Percentiles rank a stretch among this genome's conserved stretches.
These are phyloP conservation scores for Recurvirostra avosetta DNA, from an alignment of 2,113 vertebrate species.

Conservation along the genomic window DNA sequence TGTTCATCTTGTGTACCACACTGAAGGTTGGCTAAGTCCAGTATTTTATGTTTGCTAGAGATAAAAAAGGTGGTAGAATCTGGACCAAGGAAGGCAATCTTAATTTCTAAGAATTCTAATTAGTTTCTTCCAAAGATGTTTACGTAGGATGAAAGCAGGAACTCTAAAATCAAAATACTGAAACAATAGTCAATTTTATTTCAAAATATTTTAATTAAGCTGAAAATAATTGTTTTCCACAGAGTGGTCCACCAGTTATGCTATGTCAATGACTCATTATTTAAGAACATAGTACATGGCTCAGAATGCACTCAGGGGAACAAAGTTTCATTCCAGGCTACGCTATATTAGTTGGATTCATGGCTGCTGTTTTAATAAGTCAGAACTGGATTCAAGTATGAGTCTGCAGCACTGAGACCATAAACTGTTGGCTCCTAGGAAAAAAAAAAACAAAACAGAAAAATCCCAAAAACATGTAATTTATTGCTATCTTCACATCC, in stretches of 20 bases:
- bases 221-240: background rate
- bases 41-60: background rate
- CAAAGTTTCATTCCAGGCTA: background rate
- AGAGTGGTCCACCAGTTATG: background rate
- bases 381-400: background rate
- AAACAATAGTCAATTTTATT: background rate
- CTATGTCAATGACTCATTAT: background rate
- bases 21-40: background rate
- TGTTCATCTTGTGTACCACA: background rate
- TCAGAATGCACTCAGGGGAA: background rate
- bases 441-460: background rate
- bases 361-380: background rate
- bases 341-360: background rate
- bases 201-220: slow-evolving; percentile 5
- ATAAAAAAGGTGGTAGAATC: background rate
- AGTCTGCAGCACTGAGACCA: background rate
- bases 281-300: background rate
- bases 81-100: background rate
- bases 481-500: background rate
- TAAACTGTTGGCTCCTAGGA: background rate
- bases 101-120: background rate
- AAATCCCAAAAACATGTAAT: background rate
- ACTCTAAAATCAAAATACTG: background rate
- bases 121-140: background rate
- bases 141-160: background rate